Evolutionary conservation across 2,113 vertebrate genomes (phyloP), one percentile per base, ranked within the genome.

Genomic region (Spermophilus dauricus): DNA sequence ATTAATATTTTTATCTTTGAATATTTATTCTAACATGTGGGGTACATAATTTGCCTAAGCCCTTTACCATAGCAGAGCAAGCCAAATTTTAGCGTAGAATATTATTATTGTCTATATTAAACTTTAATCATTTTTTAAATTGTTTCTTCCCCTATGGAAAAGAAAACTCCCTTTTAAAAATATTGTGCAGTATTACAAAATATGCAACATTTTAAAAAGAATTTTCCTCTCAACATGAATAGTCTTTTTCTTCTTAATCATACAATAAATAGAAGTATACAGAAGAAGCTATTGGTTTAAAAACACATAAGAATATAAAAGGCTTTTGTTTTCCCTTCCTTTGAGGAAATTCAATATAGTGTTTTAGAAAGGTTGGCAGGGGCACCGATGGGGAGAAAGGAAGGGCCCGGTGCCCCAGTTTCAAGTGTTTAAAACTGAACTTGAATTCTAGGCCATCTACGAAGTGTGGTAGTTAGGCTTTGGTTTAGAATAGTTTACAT

Each of bases 271-370:
- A 86, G 93, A 96, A 72, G 51, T 91, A 93, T 77, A 28, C 51
- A 78, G 87, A 95, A 91, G 69, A 94, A 93, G 65, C 73, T 85
- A 89, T 85, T 93, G 69, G 65, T 91, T 90, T 97, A 91, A 91
- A 95, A 97, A 86, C 82, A 92, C 83, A 90, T n/a, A 81, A 86
- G 70, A 82, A 87, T 39, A 96, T 58, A 97, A 98, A 96, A 95
- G 88, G 2, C 75, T 91, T 97, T 96, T 97, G 95, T 95, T 96
- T 96, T 83, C 73, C 5, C 56, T 96, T 89, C 53, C 91, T 97
- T 85, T 87, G 86, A 96, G 61, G 94, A 97, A 96, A 97, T 86
- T 97, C 91, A 97, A 86, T 91, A 91, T 48, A 56, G 95, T 86
- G 83, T 72, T 97, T 96, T 89, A 81, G 61, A 89, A 84, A 95